Evolutionary conservation across 2,113 vertebrate species (phyloP), one percentile per base, ranked within the genome.

Genomic region (Epinephelus cyanopodus): DNA sequence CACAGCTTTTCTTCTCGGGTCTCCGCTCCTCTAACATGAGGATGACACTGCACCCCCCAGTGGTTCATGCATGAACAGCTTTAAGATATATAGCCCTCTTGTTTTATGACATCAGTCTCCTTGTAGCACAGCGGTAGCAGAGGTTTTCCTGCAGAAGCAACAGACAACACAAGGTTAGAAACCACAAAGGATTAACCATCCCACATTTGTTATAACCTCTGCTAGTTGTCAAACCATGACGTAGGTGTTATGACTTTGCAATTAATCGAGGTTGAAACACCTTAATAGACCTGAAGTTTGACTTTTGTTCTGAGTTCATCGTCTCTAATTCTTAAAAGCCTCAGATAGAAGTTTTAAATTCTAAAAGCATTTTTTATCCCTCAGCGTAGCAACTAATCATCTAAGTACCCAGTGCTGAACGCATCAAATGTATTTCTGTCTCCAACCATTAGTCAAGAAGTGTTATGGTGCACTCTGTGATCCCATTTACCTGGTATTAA

Each of bases 401-500:
- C 4, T 3, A 61, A 61, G 39, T 64, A 37, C 25, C 29, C 18
- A 1, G 19, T 13, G 37, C 21, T 27, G 25, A 74, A 71, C 29
- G 29, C 17, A 54, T 39, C 14, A 27, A 54, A 19, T n/a, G 6
- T 73, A 42, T 73, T 5, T 48, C 14, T 62, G 18, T 67, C 12
- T 70, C 12, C 56, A 76, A 61, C 61, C 53, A 42, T 61, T 72
- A 48, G 29, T 12, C 29, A 56, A 18, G 8, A 2, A 66, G 67
- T 56, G 60, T 48, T 66, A 37, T 54, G 9, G 37, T 63, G 61
- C 56, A 57, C 27, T 73, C 23, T 67, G 13, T 62, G 39, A 63
- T 19, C 19, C 25, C 33, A 53, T 65, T 76, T 48, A 62, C 33
- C 6, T 67, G 53, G 1, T 42, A 45, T 61, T 66, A 62, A 54